These are phyloP conservation scores for Lysiphlebus fabarum DNA, from an alignment of 1,140 invertebrate species.

Conservation along the genomic window DNA sequence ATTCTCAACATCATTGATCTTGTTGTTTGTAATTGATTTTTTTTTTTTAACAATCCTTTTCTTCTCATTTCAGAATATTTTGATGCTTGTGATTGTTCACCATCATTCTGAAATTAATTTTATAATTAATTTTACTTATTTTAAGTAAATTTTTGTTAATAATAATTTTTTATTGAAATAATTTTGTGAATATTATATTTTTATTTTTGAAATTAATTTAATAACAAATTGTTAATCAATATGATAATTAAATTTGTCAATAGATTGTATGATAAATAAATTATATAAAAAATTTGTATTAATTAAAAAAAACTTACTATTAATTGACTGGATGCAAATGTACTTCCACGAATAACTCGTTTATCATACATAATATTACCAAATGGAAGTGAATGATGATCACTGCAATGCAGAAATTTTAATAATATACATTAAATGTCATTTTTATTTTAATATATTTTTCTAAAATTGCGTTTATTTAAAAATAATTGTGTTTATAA, in stretches of 20 bases:
- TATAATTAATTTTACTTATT: not conserved
- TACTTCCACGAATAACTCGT: slow-evolving; percentile 77
- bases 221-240: no score
- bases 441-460: not conserved
- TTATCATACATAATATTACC: slow-evolving; percentile 84
- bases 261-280: not conserved
- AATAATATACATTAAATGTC: not conserved
- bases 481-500: not conserved
- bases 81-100: slow-evolving; percentile 58
- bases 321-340: slow-evolving; percentile 63
- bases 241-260: no score
- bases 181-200: no score
- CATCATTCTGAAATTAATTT: slow-evolving; percentile 58
- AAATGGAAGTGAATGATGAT: slow-evolving; percentile 57
- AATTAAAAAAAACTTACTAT: slow-evolving; percentile 44
- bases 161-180: no score
- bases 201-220: no score
- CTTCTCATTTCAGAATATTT: slow-evolving; percentile 62
- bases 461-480: not conserved
- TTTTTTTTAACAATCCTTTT: slow-evolving; percentile 60
- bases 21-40: slow-evolving; percentile 52
- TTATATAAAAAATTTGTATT: slow-evolving; percentile 8
- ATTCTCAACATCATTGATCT: slow-evolving; percentile 54
- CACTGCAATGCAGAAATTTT: slow-evolving; percentile 41
- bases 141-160: no score